phyloP scores from a whole-genome alignment of 2,888 invertebrate genomes.

The Hirtodrosophila duncani region DNA sequence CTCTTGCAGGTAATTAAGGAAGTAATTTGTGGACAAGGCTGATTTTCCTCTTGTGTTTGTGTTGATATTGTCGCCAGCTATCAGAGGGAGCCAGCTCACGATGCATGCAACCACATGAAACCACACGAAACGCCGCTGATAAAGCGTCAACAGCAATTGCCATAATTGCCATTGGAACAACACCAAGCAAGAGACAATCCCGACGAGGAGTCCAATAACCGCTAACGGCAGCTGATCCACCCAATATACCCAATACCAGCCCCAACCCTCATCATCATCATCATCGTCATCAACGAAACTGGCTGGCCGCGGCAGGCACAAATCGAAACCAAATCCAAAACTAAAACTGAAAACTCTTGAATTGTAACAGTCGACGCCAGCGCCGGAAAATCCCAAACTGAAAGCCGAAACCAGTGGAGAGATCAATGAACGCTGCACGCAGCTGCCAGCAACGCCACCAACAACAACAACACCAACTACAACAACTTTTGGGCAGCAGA shows the following conservation, averaged over 20 bases:
- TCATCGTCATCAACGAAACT: conserved; percentile 38
- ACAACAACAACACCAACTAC: conserved; percentile 11
- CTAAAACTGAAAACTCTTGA: conserved; percentile 40
- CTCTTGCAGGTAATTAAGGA: conserved; percentile 70
- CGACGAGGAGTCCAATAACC: conserved; percentile 70
- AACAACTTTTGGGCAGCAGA: conserved; percentile 25
- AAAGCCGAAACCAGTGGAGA: conserved; percentile 44
- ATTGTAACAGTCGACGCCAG: conserved; percentile 46
- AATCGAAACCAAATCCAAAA: conserved; percentile 16
- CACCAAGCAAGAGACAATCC: conserved; percentile 31
- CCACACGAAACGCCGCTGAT: conserved; percentile 62
- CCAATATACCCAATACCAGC: conserved; percentile 23
- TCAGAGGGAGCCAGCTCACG: conserved; percentile 45
- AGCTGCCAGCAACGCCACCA: conserved; percentile 45
- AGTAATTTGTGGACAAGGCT: conserved; percentile 60
- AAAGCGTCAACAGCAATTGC: conserved; percentile 72
- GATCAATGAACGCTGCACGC: conserved; percentile 70
- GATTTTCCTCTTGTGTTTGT: conserved; percentile 17
- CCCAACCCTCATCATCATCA: conserved; percentile 21
- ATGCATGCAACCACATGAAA: conserved; percentile 66
- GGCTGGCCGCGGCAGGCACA: conserved; percentile 62
- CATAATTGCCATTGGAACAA: conserved; percentile 68
- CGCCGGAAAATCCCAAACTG: conserved; percentile 63
- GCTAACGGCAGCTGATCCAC: conserved; percentile 33
- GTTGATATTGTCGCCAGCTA: conserved; percentile 35